Conservation (phyloP, 1,140 invertebrate species). For the Drosophila littoralis region DNA sequence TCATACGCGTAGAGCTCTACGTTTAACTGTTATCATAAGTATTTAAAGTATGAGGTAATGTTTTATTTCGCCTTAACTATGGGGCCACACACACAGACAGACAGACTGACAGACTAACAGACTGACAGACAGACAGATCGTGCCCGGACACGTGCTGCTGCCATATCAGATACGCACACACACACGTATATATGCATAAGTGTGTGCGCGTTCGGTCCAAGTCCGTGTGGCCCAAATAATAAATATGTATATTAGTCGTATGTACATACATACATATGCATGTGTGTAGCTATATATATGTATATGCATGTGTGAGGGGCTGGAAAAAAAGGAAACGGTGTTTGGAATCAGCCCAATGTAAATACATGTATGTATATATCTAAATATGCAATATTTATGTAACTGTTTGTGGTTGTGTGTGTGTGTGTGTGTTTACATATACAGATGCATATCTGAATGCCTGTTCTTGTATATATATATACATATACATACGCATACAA, state of each 20-base stretch:
- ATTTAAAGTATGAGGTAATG: conserved; percentile 82
- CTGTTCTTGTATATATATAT: too few relatives aligned
- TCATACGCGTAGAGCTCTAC: conserved; percentile 51
- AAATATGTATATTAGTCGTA: conserved; percentile 21
- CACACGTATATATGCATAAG: conserved; percentile 5
- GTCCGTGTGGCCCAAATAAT: conserved; percentile 10
- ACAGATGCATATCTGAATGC: neutral
- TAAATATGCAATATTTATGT: too few relatives aligned
- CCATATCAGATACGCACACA: neutral
- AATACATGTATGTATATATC: neutral
- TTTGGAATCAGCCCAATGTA: conserved; percentile 22
- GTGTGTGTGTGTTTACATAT: conserved; percentile 27
- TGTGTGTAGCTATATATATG: neutral
- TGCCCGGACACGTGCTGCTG: conserved; percentile 5
- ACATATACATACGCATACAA: conserved; percentile 29
- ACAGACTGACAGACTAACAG: neutral
- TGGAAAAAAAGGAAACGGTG: neutral
- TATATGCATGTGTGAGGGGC: neutral
- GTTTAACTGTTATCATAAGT: conserved; percentile 71
- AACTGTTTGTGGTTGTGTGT: neutral
- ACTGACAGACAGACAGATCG: conserved; percentile 14
- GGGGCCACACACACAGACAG: neutral
- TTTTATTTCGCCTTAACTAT: conserved; percentile 72
- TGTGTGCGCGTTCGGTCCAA: conserved; percentile 1
- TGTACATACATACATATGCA: neutral